phyloP scores from a whole-genome alignment of 2,888 invertebrate genomes.

The Antitype chi region DNA sequence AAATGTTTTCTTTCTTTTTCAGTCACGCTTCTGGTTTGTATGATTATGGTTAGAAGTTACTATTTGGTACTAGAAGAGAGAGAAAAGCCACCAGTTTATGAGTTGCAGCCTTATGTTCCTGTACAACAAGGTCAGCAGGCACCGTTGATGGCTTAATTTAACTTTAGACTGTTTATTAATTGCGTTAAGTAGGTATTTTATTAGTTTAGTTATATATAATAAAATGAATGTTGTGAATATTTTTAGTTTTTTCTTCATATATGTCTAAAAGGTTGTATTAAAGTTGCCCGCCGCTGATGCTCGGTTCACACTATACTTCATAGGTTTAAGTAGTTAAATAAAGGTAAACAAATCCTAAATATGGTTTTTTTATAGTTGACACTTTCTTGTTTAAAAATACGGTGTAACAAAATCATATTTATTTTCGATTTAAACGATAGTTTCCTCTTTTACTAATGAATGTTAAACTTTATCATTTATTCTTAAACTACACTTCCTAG shows the following conservation, averaged over 20 bases:
- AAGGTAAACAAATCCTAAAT: too few relatives aligned
- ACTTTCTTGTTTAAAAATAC: too few relatives aligned
- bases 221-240: neutral
- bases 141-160: slow-evolving; percentile 70
- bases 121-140: slow-evolving; percentile 68
- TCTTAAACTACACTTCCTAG: too few relatives aligned
- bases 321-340: too few relatives aligned
- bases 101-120: slow-evolving; percentile 80
- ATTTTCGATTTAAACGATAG: too few relatives aligned
- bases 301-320: neutral
- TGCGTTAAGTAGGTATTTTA: slow-evolving; percentile 12
- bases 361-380: too few relatives aligned
- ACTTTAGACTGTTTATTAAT: neutral
- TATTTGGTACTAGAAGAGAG: slow-evolving; percentile 82
- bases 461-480: too few relatives aligned
- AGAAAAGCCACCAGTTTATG: slow-evolving; percentile 76
- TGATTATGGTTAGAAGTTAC: slow-evolving; percentile 82
- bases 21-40: slow-evolving; percentile 81
- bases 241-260: neutral
- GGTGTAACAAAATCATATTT: too few relatives aligned
- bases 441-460: too few relatives aligned
- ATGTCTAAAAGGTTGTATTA: neutral
- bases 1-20: slow-evolving; percentile 55
- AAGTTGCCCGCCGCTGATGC: neutral
- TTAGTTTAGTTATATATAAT: slow-evolving; percentile 23